A percentile compares a stretch with the other conserved stretches of the same genome.
These are phyloP conservation scores for Caenorhabditis brenneri DNA, from an alignment of 1,140 invertebrate genomes.

Conservation along the genomic window DNA sequence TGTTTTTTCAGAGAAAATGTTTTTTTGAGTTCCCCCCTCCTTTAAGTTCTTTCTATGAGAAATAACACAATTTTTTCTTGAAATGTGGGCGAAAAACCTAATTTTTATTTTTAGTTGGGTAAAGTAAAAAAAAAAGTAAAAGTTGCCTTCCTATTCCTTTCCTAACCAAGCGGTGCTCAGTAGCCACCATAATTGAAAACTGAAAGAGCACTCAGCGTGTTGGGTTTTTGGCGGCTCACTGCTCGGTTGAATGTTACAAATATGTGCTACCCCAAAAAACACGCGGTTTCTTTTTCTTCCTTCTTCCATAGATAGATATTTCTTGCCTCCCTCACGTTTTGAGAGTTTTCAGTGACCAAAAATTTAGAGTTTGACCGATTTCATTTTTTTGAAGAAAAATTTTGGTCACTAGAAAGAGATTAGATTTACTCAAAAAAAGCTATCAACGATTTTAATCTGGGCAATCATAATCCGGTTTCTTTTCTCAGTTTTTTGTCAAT, in stretches of 20 bases:
- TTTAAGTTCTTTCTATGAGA: no score
- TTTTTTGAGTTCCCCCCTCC: no score
- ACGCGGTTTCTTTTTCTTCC: not conserved
- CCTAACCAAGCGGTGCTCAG: not conserved
- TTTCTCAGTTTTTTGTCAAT: not conserved
- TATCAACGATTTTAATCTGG: no score
- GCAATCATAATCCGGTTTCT: no score
- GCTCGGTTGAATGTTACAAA: constrained; percentile 22
- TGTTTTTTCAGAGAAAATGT: no score
- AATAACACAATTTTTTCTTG: no score
- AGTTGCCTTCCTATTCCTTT: not conserved
- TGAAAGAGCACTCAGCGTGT: constrained; percentile 15
- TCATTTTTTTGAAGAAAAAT: not conserved
- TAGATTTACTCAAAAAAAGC: not conserved
- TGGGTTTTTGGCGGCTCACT: constrained; percentile 34
- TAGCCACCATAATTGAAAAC: constrained; percentile 41
- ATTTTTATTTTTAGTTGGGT: not conserved
- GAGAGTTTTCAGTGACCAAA: not conserved
- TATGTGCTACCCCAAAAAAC: constrained; percentile 32
- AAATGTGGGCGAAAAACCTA: not conserved
- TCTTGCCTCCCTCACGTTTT: not conserved
- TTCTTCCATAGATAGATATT: not conserved
- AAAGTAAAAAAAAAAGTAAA: not conserved
- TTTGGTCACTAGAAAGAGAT: not conserved
- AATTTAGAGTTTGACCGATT: not conserved